Evolutionary conservation across 2,113 vertebrate species (phyloP), one percentile per base, ranked within the genome.

Genomic region (Monopterus albus): DNA sequence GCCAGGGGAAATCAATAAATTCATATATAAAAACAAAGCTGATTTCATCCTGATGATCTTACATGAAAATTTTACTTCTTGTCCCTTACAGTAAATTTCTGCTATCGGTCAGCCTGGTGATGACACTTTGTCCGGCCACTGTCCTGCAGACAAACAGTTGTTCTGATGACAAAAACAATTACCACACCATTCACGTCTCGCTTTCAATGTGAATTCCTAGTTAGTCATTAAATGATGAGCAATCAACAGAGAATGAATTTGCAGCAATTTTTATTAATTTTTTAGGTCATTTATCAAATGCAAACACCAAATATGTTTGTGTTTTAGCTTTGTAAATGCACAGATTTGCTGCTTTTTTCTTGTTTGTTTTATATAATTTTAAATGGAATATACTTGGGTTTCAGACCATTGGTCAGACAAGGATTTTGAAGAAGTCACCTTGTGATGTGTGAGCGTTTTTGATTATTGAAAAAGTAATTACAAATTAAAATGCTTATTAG

Each of bases 361-460:
- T n/a, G n/a, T n/a, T n/a, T 63, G 15, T 31, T 56, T 56, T 58
- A 12, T 63, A 9, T 45, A 2, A n/a, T 59, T 68, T 11, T 58
- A 18, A 59, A 39, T 7, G 39, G 7, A 23, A 57, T 46, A 36
- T 58, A 0, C 45, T n/a, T 35, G 5, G 11, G 12, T 11, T 59
- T 59, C 13, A 3, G 21, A 40, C 3, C 40, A 5, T 59, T 18
- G 3, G 17, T 46, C 11, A 3, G 18, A 35, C 17, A n/a, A 40
- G 5, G 57, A 14, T 8, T 33, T n/a, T 28, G 10, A 55, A 59
- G 23, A 11, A n/a, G n/a, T n/a, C n/a, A n/a, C n/a, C n/a, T n/a
- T n/a, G n/a, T n/a, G n/a, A n/a, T n/a, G n/a, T n/a, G n/a, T n/a
- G n/a, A n/a, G n/a, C n/a, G n/a, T n/a, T n/a, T n/a, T n/a, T n/a